Conservation (phyloP, 1,140 invertebrate genomes). For the Hycleus phaleratus region DNA sequence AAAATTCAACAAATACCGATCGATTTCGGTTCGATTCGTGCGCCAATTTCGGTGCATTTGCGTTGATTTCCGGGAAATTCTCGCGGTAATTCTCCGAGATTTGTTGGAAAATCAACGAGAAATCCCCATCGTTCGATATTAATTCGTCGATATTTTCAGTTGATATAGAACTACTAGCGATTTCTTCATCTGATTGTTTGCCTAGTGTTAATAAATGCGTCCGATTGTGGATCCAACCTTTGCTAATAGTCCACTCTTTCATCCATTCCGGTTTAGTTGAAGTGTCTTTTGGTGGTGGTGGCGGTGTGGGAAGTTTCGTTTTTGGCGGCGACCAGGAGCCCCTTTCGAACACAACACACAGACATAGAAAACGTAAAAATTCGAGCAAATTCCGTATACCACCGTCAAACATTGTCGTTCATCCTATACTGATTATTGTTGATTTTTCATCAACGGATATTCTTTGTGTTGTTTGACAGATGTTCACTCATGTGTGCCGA, state of each 20-base stretch:
- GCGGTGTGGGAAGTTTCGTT: background rate
- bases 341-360: constrained; percentile 28
- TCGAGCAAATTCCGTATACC: constrained; percentile 1
- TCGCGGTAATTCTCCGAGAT: constrained; percentile 32
- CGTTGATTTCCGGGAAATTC: constrained; percentile 22
- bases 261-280: constrained; percentile 35
- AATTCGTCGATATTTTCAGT: constrained; percentile 32
- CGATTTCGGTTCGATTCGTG: constrained; percentile 2
- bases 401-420: constrained; percentile 16
- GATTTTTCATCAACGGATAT: constrained; percentile 18
- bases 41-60: constrained; percentile 12
- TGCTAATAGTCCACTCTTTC: constrained; percentile 41
- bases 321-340: constrained; percentile 12
- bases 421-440: background rate
- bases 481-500: constrained; percentile 14
- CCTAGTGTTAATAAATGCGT: constrained; percentile 30
- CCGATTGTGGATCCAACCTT: constrained; percentile 39
- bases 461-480: constrained; percentile 15
- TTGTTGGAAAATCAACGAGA: constrained; percentile 24
- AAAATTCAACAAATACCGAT: constrained; percentile 18
- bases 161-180: constrained; percentile 19
- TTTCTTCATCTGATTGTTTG: background rate
- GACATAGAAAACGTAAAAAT: constrained; percentile 28
- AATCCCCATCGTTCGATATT: constrained; percentile 23
- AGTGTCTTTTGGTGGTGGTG: constrained; percentile 2